A percentile compares a stretch with the other conserved stretches of the same genome.
phyloP scores from a whole-genome alignment of 1,140 invertebrate species.

The Pinna nobilis region DNA sequence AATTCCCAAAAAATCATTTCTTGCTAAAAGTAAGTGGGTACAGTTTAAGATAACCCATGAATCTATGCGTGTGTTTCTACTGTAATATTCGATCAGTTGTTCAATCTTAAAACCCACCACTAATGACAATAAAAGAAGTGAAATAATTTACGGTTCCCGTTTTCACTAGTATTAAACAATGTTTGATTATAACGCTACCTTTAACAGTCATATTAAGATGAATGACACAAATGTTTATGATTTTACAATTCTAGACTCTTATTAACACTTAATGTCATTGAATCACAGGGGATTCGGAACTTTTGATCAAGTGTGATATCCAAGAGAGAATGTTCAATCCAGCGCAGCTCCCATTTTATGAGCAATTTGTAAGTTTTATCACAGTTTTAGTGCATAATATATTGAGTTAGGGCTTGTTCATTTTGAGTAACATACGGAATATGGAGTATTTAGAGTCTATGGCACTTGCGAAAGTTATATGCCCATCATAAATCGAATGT shows the following conservation, averaged over 20 bases:
- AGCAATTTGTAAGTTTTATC: slow-evolving; percentile 54
- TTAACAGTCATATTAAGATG: not conserved
- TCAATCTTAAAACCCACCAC: not conserved
- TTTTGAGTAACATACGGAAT: no score
- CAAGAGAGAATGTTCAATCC: slow-evolving; percentile 66
- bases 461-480: no score
- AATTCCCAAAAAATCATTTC: no score
- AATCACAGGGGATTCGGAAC: slow-evolving; percentile 32
- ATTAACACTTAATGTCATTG: not conserved
- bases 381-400: not conserved
- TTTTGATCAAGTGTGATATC: slow-evolving; percentile 66
- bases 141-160: not conserved
- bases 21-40: no score
- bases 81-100: no score
- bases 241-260: no score
- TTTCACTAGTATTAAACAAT: not conserved
- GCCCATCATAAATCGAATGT: no score
- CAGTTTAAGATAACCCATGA: no score
- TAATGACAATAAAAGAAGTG: not conserved
- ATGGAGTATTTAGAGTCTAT: no score
- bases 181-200: not conserved
- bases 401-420: not conserved
- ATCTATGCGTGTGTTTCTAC: no score
- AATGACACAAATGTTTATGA: not conserved
- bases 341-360: slow-evolving; percentile 57